Evolutionary conservation across 2,113 vertebrate genomes (phyloP).

Genomic region (Archocentrus centrarchus): DNA sequence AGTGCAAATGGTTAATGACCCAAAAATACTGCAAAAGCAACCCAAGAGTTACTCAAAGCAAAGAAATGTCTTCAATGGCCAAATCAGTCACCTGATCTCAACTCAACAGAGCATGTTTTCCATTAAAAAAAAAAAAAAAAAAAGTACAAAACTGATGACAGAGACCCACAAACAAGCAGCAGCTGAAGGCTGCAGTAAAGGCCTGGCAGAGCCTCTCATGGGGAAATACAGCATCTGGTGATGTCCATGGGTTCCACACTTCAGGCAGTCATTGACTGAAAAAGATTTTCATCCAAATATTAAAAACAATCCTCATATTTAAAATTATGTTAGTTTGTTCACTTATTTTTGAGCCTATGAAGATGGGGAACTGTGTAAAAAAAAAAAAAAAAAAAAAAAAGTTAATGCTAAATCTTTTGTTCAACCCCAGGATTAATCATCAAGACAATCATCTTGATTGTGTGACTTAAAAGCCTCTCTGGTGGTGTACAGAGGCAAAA

Average conservation of each 20-base stretch:
- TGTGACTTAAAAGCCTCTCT: background rate
- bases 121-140: background rate
- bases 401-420: no score
- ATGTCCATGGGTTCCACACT: background rate
- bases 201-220: background rate
- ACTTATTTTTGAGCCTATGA: no score
- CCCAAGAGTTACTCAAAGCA: background rate
- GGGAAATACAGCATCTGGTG: background rate
- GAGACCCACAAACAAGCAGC: no score
- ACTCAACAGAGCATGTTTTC: background rate
- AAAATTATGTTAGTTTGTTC: no score
- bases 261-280: background rate
- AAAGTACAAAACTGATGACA: background rate
- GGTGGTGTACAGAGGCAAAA: background rate
- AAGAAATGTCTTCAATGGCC: background rate
- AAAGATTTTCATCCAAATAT: background rate
- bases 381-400: no score
- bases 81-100: background rate
- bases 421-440: no score
- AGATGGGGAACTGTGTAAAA: no score
- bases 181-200: background rate
- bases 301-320: background rate
- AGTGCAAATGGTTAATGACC: background rate
- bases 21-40: background rate
- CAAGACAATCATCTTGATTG: background rate